Conservation (phyloP, 1,140 invertebrate species). For the Apis laboriosa region DNA sequence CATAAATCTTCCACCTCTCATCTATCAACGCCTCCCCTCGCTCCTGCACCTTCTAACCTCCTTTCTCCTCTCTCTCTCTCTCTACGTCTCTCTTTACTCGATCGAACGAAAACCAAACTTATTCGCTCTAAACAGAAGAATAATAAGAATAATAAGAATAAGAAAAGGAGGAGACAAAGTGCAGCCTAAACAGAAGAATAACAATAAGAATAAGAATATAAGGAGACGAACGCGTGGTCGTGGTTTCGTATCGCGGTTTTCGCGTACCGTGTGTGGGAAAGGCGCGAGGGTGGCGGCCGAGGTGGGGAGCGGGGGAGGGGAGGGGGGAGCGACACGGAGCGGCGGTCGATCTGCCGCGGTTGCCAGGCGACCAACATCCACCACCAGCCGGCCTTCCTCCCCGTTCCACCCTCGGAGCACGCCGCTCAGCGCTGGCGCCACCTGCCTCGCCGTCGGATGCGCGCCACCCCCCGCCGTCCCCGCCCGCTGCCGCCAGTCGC, state of each 20-base stretch:
- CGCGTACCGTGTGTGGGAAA: constrained; percentile 28
- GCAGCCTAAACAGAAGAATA: too few relatives aligned
- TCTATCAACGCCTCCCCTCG: constrained; percentile 20
- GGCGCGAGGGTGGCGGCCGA: constrained; percentile 51
- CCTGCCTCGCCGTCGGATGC: constrained; percentile 46
- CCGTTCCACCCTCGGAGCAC: constrained; percentile 46
- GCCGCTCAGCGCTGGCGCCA: constrained; percentile 49
- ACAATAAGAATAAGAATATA: too few relatives aligned
- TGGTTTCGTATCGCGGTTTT: neutral
- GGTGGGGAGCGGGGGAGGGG: neutral
- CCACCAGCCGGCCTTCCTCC: constrained; percentile 48
- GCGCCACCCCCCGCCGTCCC: constrained; percentile 43
- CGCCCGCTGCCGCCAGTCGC: constrained; percentile 71
- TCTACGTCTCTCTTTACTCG: too few relatives aligned
- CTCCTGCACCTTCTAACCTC: too few relatives aligned
- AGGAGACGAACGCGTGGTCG: neutral
- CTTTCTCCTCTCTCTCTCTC: too few relatives aligned
- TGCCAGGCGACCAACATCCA: constrained; percentile 79
- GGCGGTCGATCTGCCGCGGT: constrained; percentile 79
- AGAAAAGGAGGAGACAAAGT: too few relatives aligned
- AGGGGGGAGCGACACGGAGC: constrained; percentile 51
- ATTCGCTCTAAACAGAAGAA: too few relatives aligned
- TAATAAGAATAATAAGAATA: too few relatives aligned
- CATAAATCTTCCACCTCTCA: constrained; percentile 34
- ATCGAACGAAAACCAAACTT: too few relatives aligned